A percentile compares a stretch with the other conserved stretches of the same genome.
These are phyloP conservation scores for Calonectris borealis DNA, from an alignment of 2,113 vertebrate species.

Conservation along the genomic window DNA sequence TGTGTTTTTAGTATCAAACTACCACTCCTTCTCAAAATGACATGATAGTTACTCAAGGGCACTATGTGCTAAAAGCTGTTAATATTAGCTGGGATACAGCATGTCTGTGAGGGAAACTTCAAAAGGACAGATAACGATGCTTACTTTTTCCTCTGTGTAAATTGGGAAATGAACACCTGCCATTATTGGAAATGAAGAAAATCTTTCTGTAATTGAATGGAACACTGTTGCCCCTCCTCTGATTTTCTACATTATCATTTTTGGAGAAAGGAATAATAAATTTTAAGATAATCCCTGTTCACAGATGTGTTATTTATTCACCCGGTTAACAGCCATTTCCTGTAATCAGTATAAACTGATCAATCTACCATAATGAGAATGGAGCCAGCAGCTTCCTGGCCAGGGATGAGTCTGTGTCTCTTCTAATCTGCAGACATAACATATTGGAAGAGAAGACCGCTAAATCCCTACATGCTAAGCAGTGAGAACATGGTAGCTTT, in stretches of 20 bases:
- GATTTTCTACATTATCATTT: background rate
- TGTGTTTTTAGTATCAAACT: background rate
- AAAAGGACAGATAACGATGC: background rate
- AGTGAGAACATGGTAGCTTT: background rate
- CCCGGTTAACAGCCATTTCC: slow-evolving; percentile 71
- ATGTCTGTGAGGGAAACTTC: background rate
- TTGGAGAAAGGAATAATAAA: slow-evolving; percentile 14
- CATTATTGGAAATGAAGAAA: background rate
- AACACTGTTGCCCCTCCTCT: background rate
- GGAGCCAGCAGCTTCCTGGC: slow-evolving; percentile 69
- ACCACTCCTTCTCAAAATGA: background rate
- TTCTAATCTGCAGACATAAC: slow-evolving; percentile 57
- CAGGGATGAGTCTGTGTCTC: slow-evolving; percentile 48
- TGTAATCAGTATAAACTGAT: slow-evolving; percentile 75
- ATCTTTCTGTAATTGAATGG: background rate
- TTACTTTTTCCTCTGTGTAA: background rate
- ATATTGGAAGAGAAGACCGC: slow-evolving; percentile 36
- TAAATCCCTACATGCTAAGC: background rate
- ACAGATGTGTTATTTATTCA: slow-evolving; percentile 70
- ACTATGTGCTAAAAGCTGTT: background rate
- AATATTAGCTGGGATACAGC: background rate
- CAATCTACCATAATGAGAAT: slow-evolving; percentile 69
- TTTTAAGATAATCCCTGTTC: slow-evolving; percentile 40
- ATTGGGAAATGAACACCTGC: background rate
- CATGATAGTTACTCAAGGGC: background rate